Conservation (phyloP, 1,140 invertebrate species). For the Caenorhabditis brenneri region DNA sequence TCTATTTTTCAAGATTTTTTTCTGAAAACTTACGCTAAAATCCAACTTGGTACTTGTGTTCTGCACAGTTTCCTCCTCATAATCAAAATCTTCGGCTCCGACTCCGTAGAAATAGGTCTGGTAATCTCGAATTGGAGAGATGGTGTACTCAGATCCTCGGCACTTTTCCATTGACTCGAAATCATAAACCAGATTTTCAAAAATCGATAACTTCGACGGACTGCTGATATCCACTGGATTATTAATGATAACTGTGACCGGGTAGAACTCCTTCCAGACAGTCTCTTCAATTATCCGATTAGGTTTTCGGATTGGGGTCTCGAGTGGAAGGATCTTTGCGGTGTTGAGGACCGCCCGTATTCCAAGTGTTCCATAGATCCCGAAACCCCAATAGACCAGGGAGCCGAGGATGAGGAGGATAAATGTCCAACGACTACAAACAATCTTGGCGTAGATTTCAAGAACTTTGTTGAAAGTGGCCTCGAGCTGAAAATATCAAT, state of each 20-base stretch:
- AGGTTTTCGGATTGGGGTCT: conserved; percentile 62
- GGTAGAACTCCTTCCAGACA: conserved; percentile 70
- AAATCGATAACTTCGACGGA: background rate
- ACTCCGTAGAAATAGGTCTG: conserved; percentile 56
- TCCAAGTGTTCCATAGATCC: conserved; percentile 59
- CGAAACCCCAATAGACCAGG: conserved; percentile 65
- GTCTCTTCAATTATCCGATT: conserved; percentile 64
- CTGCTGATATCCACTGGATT: conserved; percentile 63
- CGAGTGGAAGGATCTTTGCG: conserved; percentile 66
- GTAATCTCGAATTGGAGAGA: conserved; percentile 65
- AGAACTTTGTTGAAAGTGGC: background rate
- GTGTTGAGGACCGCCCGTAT: conserved; percentile 61
- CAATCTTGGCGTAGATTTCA: conserved; percentile 23
- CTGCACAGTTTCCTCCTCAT: conserved; percentile 1
- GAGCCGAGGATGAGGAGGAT: background rate
- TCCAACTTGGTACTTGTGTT: conserved; percentile 41
- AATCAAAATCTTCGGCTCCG: conserved; percentile 13
- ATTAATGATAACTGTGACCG: conserved; percentile 68
- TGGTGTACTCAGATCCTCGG: conserved; percentile 58
- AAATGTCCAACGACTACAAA: background rate
- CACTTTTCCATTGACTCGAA: conserved; percentile 62
- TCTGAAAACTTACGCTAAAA: conserved; percentile 31
- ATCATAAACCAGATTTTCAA: conserved; percentile 63
- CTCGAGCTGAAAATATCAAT: conserved; percentile 26
- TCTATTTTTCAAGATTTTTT: background rate